Evolutionary conservation across 1,140 invertebrate species (phyloP).

Genomic region (Panagrolaimus sp.): DNA sequence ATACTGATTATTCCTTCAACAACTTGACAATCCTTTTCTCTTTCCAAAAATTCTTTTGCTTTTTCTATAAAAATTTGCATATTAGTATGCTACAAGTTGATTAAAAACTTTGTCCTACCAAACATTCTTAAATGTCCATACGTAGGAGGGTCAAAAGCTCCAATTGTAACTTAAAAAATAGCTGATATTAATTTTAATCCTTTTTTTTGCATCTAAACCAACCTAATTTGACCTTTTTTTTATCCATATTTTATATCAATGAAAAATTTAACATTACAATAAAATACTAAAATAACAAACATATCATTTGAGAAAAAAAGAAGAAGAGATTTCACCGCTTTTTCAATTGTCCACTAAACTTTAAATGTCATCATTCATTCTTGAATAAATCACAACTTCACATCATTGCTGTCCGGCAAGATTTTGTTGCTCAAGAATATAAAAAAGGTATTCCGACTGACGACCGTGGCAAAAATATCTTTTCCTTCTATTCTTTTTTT

Average conservation of each 20-base stretch:
- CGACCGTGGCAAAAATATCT: too few relatives aligned
- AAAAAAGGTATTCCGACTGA: neutral
- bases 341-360: too few relatives aligned
- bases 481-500: too few relatives aligned
- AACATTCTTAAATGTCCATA: slow-evolving; percentile 12
- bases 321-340: too few relatives aligned
- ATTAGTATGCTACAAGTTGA: neutral
- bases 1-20: slow-evolving; percentile 12
- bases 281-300: too few relatives aligned
- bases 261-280: too few relatives aligned
- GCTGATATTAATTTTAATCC: too few relatives aligned
- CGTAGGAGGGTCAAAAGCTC: slow-evolving; percentile 9
- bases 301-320: too few relatives aligned
- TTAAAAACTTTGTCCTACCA: neutral
- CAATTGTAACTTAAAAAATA: slow-evolving; percentile 10
- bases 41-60: slow-evolving; percentile 12
- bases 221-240: too few relatives aligned
- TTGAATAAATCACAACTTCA: slow-evolving; percentile 14
- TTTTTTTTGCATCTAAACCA: too few relatives aligned
- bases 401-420: neutral
- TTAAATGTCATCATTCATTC: neutral
- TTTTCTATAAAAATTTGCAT: neutral
- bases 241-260: too few relatives aligned
- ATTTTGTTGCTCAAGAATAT: slow-evolving; percentile 3
- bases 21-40: neutral